Base-by-base conservation (phyloP, 2,888 invertebrate species). In the Rapana venosa region DNA sequence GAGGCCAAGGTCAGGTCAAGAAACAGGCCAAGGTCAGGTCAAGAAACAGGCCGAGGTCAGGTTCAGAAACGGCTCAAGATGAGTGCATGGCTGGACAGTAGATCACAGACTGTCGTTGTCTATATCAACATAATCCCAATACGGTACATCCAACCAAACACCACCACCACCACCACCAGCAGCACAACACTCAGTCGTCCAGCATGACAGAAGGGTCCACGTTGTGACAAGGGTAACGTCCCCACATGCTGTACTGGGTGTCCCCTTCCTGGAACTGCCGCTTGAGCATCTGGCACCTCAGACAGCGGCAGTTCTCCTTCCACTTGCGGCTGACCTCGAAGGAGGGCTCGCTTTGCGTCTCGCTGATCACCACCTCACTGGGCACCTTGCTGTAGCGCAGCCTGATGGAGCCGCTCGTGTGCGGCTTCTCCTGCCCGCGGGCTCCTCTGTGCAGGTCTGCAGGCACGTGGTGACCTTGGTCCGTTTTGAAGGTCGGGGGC, bases 241-340 rank as follows among this genome's bases (percentile, higher is more conserved):
- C 94, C 94, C 94, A 94, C 87, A 94, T 91, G 66, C 91, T 90
- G 88, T 94, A 94, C 47, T 92, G 91, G 2, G 92, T 92, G 86
- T 94, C 94, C 8, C 93, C 93, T 58, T 94, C 94, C 47, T 91
- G 88, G 91, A 90, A 94, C 87, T 94, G 94, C 88, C 93, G 89
- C 79, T 92, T 92, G 81, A 94, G 93, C 84, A 94, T 94, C 87
- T 93, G 92, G 92, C 94, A 94, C 35, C 94, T 90, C 90, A 94
- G 91, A 91, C 94, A 94, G 74, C 93, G 92, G 90, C 94, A 94
- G 85, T 93, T 91, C 32, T 93, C 94, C 79, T 93, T 92, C 94
- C 94, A 94, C 91, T 94, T 94, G 90, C 93, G 87, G 30, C 66
- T 79, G 20, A 91, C 66, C 35, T 88, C 70, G 35, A 87, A 88